Conservation (phyloP, 1,140 invertebrate genomes). For the Araneus ventricosus region DNA sequence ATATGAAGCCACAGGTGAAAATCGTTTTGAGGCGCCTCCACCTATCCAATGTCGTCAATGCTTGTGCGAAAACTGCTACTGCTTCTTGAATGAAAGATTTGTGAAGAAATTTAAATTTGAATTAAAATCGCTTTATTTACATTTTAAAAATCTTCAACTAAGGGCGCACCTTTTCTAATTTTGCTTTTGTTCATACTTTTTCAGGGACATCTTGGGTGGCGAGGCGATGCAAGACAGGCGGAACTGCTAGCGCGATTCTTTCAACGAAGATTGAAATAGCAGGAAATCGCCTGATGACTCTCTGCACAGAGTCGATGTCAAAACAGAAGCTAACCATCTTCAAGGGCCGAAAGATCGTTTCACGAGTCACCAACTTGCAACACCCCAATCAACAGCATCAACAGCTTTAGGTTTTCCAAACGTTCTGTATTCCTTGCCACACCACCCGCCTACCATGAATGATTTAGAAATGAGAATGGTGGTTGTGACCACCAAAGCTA, state of each 20-base stretch:
- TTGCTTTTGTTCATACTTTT: too few species aligned
- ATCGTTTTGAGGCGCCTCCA: too few species aligned
- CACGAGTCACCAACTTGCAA: conserved; percentile 51
- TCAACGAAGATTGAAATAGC: conserved; percentile 62
- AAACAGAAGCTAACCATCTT: conserved; percentile 56
- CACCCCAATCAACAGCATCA: conserved; percentile 28
- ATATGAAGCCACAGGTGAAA: too few species aligned
- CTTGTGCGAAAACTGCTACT: too few species aligned
- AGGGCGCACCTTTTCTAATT: too few species aligned
- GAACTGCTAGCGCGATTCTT: conserved; percentile 61
- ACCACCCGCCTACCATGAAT: conserved; percentile 44
- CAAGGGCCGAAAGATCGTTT: conserved; percentile 11
- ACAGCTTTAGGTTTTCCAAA: conserved; percentile 47
- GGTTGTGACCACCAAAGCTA: conserved; percentile 67
- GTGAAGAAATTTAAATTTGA: too few species aligned
- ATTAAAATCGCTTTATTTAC: too few species aligned
- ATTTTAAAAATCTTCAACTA: too few species aligned
- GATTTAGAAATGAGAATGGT: conserved; percentile 68
- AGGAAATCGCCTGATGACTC: conserved; percentile 59
- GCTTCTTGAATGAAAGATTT: too few species aligned
- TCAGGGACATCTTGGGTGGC: conserved; percentile 55
- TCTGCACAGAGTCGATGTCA: conserved; percentile 49
- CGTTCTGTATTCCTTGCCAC: conserved; percentile 47
- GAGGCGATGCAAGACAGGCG: conserved; percentile 46
- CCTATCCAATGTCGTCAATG: too few species aligned